A percentile compares a stretch with the other conserved stretches of the same genome.
Evolutionary conservation across 2,888 invertebrate species (phyloP).

Genomic region (Periphyllus acericola): DNA sequence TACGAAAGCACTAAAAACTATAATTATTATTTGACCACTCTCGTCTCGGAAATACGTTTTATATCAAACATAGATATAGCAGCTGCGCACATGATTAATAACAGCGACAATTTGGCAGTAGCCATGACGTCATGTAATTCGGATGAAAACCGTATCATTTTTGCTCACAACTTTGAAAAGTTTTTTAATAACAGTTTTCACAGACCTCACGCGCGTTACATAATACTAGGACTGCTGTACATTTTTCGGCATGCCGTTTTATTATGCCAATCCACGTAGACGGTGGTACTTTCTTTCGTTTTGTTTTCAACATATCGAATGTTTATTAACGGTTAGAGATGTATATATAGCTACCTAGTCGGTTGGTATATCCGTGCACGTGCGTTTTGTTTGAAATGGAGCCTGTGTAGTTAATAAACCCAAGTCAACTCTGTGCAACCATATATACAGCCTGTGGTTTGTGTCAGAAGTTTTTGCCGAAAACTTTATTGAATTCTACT

Average conservation of each 20-base stretch:
- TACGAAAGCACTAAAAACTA: slow-evolving; percentile 9
- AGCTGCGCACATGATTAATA: slow-evolving; percentile 1
- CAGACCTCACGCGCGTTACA: background rate
- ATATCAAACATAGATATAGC: too few relatives aligned
- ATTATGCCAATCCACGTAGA: background rate
- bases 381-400: slow-evolving; percentile 41
- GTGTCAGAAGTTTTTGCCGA: slow-evolving; percentile 29
- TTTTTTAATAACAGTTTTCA: background rate
- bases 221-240: background rate
- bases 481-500: slow-evolving; percentile 31
- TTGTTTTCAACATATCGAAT: slow-evolving; percentile 23
- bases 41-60: background rate
- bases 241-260: background rate
- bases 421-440: background rate
- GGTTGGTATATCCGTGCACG: background rate
- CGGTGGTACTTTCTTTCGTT: slow-evolving; percentile 2
- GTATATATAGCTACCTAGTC: background rate
- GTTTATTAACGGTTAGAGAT: slow-evolving; percentile 23
- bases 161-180: background rate
- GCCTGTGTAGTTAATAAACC: slow-evolving; percentile 5
- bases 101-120: background rate
- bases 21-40: background rate
- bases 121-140: background rate
- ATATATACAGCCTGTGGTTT: background rate
- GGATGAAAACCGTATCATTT: background rate